A percentile compares a stretch with the other conserved stretches of the same genome.
phyloP scores from a whole-genome alignment of 53 echinoderm and acorn worm species.

The Mesocentrotus franciscanus region DNA sequence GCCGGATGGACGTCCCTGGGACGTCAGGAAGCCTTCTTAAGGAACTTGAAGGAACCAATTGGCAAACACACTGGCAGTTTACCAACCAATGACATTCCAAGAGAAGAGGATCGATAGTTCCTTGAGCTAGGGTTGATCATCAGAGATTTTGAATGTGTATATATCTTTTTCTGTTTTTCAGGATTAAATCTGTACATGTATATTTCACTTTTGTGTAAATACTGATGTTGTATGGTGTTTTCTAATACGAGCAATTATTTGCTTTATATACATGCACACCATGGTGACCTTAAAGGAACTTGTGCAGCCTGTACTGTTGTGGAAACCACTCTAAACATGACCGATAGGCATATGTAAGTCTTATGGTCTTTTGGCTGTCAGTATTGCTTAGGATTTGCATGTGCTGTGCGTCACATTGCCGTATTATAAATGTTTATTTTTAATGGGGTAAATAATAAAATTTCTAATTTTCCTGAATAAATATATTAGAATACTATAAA shows the following conservation, averaged over 20 bases:
- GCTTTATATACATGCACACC: neutral
- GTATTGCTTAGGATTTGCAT: too few relatives aligned
- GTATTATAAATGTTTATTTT: too few relatives aligned
- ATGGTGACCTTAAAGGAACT: neutral
- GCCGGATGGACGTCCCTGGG: neutral
- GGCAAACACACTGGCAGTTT: constrained; percentile 50
- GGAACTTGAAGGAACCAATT: constrained; percentile 27
- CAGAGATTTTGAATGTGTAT: constrained; percentile 4
- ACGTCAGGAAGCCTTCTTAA: constrained; percentile 26
- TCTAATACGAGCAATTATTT: neutral
- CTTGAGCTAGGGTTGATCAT: neutral
- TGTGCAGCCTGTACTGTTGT: neutral
- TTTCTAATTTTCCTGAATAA: too few relatives aligned
- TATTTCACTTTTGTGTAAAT: neutral
- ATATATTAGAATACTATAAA: too few relatives aligned
- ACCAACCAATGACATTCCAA: constrained; percentile 5
- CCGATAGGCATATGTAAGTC: too few relatives aligned
- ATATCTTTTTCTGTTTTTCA: neutral
- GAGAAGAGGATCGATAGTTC: neutral
- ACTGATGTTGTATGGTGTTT: neutral
- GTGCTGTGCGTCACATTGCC: too few relatives aligned
- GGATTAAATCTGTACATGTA: neutral
- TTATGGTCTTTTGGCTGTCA: too few relatives aligned
- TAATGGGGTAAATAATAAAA: too few relatives aligned
- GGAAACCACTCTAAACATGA: neutral